A percentile compares a stretch with the other conserved stretches of the same genome.
Conservation (phyloP, 2,888 invertebrate genomes). For the Cecidostiba fungosa region DNA sequence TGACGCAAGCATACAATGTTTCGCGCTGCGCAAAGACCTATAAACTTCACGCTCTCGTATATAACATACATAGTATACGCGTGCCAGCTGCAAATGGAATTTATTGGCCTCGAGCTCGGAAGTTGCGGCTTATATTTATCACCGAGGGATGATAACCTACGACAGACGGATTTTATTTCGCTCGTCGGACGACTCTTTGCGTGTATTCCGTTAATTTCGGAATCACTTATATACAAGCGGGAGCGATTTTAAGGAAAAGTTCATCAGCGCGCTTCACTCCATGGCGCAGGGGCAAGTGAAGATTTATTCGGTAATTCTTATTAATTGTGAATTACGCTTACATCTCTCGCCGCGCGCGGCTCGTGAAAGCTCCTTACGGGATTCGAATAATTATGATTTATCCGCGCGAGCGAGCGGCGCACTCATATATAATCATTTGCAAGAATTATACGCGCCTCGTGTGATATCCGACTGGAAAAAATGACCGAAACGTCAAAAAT, state of each 20-base stretch:
- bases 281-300: neutral
- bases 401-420: neutral
- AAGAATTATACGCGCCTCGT: neutral
- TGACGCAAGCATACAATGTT: slow-evolving; percentile 24
- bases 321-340: slow-evolving; percentile 15
- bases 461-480: no score
- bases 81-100: slow-evolving; percentile 6
- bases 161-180: neutral
- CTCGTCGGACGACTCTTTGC: neutral
- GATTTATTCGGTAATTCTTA: slow-evolving; percentile 7
- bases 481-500: neutral
- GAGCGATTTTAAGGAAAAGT: neutral
- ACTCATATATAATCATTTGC: neutral
- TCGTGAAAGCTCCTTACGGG: neutral
- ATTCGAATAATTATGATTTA: slow-evolving; percentile 11
- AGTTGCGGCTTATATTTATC: slow-evolving; percentile 9
- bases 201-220: no score
- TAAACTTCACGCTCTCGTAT: neutral
- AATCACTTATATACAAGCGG: no score
- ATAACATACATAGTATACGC: neutral
- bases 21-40: neutral
- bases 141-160: slow-evolving; percentile 3
- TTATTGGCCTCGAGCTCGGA: slow-evolving; percentile 22
- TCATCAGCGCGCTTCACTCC: neutral
- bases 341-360: neutral